Conservation (phyloP, 2,797 vertebrate species). For the Staurois parvus region DNA sequence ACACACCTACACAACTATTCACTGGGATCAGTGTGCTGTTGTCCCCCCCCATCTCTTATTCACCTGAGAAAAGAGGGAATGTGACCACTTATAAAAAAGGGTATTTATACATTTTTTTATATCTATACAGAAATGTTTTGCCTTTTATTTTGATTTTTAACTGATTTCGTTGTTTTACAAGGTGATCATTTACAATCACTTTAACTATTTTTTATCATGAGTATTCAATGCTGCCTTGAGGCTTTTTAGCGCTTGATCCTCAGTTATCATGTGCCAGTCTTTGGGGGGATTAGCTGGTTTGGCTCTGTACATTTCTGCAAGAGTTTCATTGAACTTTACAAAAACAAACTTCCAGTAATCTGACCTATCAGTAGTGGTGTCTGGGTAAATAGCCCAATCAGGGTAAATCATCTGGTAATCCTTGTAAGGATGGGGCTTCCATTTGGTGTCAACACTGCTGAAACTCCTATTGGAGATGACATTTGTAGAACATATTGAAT, state of each 20-base stretch:
- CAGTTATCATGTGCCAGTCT: constrained; percentile 67
- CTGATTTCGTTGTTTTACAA: too few relatives aligned
- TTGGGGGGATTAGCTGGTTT: constrained; percentile 68
- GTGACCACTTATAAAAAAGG: too few relatives aligned
- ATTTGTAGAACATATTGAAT: constrained; percentile 22
- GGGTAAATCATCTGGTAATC: constrained; percentile 6
- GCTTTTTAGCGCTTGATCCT: constrained; percentile 61
- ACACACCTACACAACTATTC: too few relatives aligned
- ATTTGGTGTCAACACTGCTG: not conserved
- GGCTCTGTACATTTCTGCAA: constrained; percentile 65
- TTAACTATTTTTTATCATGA: too few relatives aligned
- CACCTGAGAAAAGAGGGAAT: too few relatives aligned
- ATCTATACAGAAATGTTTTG: too few relatives aligned
- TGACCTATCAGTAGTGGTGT: not conserved
- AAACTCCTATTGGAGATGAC: not conserved
- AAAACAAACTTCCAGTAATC: constrained; percentile 75
- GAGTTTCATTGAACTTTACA: constrained; percentile 63
- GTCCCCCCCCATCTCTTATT: too few relatives aligned
- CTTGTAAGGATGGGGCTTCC: constrained; percentile 12
- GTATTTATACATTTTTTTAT: too few relatives aligned
- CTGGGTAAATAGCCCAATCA: constrained; percentile 27
- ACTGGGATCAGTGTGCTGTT: too few relatives aligned
- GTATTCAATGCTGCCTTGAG: constrained; percentile 51
- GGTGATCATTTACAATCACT: too few relatives aligned
- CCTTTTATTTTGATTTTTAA: too few relatives aligned